These are phyloP conservation scores for Entomobrya proxima DNA, from an alignment of 2,888 invertebrate species.

Conservation along the genomic window DNA sequence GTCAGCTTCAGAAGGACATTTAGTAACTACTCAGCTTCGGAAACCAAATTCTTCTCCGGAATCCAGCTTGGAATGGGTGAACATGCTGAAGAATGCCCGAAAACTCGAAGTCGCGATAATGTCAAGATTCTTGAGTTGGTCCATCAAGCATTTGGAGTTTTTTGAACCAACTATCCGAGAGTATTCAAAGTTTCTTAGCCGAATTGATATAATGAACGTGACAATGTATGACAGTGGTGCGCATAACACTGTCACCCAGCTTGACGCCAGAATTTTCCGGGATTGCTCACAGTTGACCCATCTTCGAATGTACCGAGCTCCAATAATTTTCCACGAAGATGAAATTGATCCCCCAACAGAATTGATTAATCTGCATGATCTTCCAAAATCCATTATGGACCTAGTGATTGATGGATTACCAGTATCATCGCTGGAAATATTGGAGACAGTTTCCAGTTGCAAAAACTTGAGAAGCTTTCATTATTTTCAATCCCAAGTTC, in stretches of 20 bases:
- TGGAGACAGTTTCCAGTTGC: background rate
- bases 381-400: conserved; percentile 47
- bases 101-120: conserved; percentile 38
- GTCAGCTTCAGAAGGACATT: conserved; percentile 8
- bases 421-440: conserved; percentile 22
- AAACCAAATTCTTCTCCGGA: background rate
- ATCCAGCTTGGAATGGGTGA: background rate
- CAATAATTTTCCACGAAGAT: conserved; percentile 64
- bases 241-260: conserved; percentile 54
- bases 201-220: conserved; percentile 64
- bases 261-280: conserved; percentile 52
- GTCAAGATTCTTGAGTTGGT: conserved; percentile 47
- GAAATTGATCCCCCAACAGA: conserved; percentile 59
- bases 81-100: conserved; percentile 26
- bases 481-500: conserved; percentile 57
- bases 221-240: conserved; percentile 64
- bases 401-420: conserved; percentile 46
- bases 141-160: conserved; percentile 47
- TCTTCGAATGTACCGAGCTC: conserved; percentile 63
- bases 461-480: conserved; percentile 10
- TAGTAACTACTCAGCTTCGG: conserved; percentile 35
- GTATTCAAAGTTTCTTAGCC: conserved; percentile 50
- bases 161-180: conserved; percentile 22
- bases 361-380: conserved; percentile 45
- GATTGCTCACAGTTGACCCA: conserved; percentile 51